Conservation (phyloP, 1,140 invertebrate species). For the Zaprionus nigranus region DNA sequence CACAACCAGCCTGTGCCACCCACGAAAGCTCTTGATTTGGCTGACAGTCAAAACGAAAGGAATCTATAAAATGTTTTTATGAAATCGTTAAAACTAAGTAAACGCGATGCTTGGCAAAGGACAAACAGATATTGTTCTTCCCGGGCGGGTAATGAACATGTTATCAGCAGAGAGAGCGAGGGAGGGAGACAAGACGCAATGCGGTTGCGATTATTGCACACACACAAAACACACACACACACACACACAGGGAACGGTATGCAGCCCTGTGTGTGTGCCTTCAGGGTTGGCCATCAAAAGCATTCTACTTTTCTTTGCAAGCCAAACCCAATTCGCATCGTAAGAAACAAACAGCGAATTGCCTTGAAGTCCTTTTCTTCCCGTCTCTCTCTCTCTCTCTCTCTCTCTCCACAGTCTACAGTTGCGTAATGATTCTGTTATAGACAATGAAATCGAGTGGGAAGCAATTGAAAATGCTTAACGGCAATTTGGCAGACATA, state of each 20-base stretch:
- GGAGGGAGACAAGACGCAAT: background rate
- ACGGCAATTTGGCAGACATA: background rate
- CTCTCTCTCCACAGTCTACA: background rate
- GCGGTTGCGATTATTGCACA: conserved; percentile 12
- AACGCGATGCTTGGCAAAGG: conserved; percentile 37
- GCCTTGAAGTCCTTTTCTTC: background rate
- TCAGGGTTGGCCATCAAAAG: conserved; percentile 7
- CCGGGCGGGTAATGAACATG: conserved; percentile 29
- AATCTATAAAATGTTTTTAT: conserved; percentile 44
- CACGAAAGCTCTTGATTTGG: conserved; percentile 19
- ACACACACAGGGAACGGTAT: background rate
- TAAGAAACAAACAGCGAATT: background rate
- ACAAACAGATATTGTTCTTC: conserved; percentile 37
- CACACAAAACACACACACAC: conserved; percentile 15
- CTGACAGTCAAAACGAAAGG: conserved; percentile 33
- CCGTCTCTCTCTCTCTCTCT: too few species aligned
- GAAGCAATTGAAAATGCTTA: background rate
- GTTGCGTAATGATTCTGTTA: background rate
- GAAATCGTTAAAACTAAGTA: conserved; percentile 50
- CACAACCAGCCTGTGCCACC: background rate
- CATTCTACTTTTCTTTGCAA: background rate
- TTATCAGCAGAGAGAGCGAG: conserved; percentile 10
- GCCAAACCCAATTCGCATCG: conserved; percentile 1
- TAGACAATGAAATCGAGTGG: background rate
- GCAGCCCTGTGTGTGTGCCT: conserved; percentile 1